Evolutionary conservation across 2,113 vertebrate genomes (phyloP).

Genomic region (Paralichthys olivaceus): DNA sequence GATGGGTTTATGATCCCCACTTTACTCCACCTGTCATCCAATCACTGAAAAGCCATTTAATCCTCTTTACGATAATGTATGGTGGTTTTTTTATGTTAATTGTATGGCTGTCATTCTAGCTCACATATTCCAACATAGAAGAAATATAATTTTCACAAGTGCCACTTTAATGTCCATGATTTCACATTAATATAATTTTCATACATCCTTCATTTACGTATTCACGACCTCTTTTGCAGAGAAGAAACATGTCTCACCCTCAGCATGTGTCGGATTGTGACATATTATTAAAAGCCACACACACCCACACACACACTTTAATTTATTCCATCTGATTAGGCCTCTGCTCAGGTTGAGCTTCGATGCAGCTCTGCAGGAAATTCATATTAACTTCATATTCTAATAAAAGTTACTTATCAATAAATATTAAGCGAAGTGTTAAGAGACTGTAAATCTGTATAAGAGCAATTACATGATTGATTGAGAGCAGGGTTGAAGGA

Average conservation of each 20-base stretch:
- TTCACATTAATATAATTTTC: not conserved
- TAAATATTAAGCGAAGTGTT: not conserved
- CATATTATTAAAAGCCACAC: not conserved
- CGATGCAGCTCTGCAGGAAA: not conserved
- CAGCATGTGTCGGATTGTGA: not conserved
- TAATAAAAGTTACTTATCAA: not conserved
- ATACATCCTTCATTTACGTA: not conserved
- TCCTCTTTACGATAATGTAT: conserved; percentile 1
- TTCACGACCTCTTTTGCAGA: not conserved
- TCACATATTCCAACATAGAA: not conserved
- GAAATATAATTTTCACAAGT: not conserved
- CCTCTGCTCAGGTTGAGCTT: not conserved
- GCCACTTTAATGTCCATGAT: not conserved
- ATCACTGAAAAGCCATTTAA: not conserved
- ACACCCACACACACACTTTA: not conserved
- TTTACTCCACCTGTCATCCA: conserved; percentile 4
- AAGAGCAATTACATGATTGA: too few relatives aligned
- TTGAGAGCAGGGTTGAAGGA: too few relatives aligned
- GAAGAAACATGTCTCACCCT: not conserved
- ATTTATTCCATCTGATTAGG: not conserved
- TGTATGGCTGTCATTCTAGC: not conserved
- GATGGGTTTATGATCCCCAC: not conserved
- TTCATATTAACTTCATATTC: not conserved
- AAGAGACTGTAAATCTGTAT: not conserved
- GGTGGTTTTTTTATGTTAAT: not conserved